Evolutionary conservation across 2,113 vertebrate species (phyloP), one percentile per base, ranked within the genome.

Genomic region (Scolopax mira): DNA sequence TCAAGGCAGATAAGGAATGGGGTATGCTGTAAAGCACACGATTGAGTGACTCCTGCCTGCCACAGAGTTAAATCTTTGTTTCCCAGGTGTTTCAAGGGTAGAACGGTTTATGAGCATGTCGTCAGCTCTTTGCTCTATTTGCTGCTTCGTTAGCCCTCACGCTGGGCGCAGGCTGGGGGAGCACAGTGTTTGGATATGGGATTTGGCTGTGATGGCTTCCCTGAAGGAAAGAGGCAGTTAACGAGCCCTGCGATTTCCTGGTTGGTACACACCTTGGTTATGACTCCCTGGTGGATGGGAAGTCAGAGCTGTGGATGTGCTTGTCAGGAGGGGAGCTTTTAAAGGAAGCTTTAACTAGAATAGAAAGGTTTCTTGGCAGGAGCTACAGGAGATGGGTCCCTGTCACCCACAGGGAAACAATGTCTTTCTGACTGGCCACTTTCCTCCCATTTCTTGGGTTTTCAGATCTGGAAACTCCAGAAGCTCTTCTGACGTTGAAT

Each of bases 31-130:
- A 79, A 83, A 88, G 39, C 62, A 37, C 2, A 41, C 24, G 28
- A 44, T 19, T 55, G 41, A 71, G 61, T 3, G 19, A 30, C 22
- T 94, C 52, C 83, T 85, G 85, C 73, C 48, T 83, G 52, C 72
- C 35, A 33, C 30, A n/a, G 46, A 46, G 22, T 72, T 64, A 54
- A 67, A 52, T 83, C 31, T 77, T 25, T 65, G 75, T 78, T 81
- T 88, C 85, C 61, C 79, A 86, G 80, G 65, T 95, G 66, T 80
- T 95, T 84, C 48, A 67, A 83, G 57, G 23, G 52, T 46, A 91
- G 31, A 31, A 55, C 69, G 31, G 86, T 93, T 92, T 96, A 96
- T 62, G 69, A 62, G 39, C 9, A 0, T 72, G 62, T 86, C 7
- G 2, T 90, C 79, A 84, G 44, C 33, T 78, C 57, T 67, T 79